Conservation (phyloP, 2,113 vertebrate genomes). For the cat (Felis catus) region F.catus_Fca126_mat1.0 CM031414.1:1191501-1192000, state of each 20-base stretch:
- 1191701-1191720: slow-evolving; percentile 6
- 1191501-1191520: background rate
- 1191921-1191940: background rate
- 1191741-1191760: slow-evolving; percentile 78
- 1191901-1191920: fast-evolving
- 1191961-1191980: background rate
- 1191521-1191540: fast-evolving
- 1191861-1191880: no score
- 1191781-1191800: slow-evolving; percentile 69
- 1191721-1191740: slow-evolving; percentile 70
- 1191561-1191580: fast-evolving
- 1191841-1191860: background rate
- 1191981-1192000: no score
- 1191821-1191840: background rate
- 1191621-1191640: background rate
- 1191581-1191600: background rate
- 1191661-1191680: slow-evolving; percentile 47
- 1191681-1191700: slow-evolving; percentile 27
- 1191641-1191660: background rate
- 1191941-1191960: background rate
- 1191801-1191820: slow-evolving; percentile 68
- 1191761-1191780: slow-evolving; percentile 65
- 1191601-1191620: background rate
- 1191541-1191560: background rate
- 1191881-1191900: background rate